Conservation (phyloP, 1,140 invertebrate species). For the Calliphora vicina region DNA sequence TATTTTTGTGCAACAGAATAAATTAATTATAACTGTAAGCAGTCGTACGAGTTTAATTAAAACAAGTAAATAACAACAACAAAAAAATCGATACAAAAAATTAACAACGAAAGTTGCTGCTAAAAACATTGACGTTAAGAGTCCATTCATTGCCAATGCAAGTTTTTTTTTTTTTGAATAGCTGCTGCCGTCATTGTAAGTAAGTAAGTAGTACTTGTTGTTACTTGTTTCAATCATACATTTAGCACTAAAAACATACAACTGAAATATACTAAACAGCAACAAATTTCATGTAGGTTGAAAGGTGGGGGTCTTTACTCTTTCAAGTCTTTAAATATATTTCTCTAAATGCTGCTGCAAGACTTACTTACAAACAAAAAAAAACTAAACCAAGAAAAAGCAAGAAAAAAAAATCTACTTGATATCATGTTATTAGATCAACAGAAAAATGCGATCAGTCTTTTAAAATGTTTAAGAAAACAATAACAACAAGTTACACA, state of each 20-base stretch:
- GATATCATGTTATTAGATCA: conserved; percentile 27
- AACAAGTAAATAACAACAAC: background rate
- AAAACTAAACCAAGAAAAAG: too few species aligned
- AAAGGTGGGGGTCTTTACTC: conserved; percentile 18
- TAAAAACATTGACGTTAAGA: conserved; percentile 23
- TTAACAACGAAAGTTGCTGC: conserved; percentile 21
- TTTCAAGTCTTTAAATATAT: background rate
- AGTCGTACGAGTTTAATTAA: background rate
- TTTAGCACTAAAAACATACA: background rate
- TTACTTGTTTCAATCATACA: background rate
- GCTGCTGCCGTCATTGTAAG: background rate
- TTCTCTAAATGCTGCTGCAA: too few species aligned
- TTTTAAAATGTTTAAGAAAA: background rate
- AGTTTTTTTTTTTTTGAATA: background rate
- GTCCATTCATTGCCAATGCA: conserved; percentile 34
- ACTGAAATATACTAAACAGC: background rate
- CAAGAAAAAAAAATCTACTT: background rate
- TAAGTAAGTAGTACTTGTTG: background rate
- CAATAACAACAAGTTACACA: background rate
- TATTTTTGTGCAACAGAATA: background rate
- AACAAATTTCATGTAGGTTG: conserved; percentile 20
- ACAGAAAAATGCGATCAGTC: conserved; percentile 34
- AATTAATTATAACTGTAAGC: conserved; percentile 26
- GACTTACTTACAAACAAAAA: too few species aligned
- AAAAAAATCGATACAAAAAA: background rate